Evolutionary conservation across 2,797 vertebrate genomes (phyloP), one percentile per base, ranked within the genome.

Genomic region (Sebastes wilsoni): DNA sequence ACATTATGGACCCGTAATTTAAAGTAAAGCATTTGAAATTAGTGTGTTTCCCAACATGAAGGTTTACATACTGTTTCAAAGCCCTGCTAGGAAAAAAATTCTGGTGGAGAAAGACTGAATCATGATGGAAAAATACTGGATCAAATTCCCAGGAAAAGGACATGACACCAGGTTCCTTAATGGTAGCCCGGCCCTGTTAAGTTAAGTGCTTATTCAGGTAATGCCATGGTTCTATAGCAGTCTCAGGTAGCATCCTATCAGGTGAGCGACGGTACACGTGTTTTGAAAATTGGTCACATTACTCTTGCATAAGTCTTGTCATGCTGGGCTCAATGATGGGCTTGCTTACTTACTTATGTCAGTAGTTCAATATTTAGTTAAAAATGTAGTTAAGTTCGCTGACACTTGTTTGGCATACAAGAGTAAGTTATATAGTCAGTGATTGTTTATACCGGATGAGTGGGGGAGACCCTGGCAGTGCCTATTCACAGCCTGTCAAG

Each of bases 81-180:
- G 49, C 11, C n/a, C 11, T 22, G 12, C 25, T 42, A 4, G 4
- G 32, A 25, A 42, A 34, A 5, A n/a, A 23, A 5, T 6, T 25
- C 6, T 12, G 6, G 22, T 34, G 2, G 23, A 74, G 55, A 60
- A 30, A 70, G 4, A 46, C 14, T 30, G n/a, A 22, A 65, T 34
- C 38, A 12, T 20, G 1, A 5, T 83, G 60, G 71, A 55, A 83
- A 83, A 70, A 59, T 64, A 82, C 80, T 62, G 46, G 25, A 36
- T 28, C 10, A 46, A 13, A 22, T 62, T 62, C 2, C n/a, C 22
- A 27, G 11, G 14, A 59, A 23, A 62, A 60, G 16, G 23, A 66
- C 5, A 12, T 14, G 22, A 13, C 18, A 38, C 23, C n/a, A 59
- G 4, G 52, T 6, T 27, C 36, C 62, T 46, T 12, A 12, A 2